Conservation (phyloP, 2,113 vertebrate species). For the Gadus macrocephalus region DNA sequence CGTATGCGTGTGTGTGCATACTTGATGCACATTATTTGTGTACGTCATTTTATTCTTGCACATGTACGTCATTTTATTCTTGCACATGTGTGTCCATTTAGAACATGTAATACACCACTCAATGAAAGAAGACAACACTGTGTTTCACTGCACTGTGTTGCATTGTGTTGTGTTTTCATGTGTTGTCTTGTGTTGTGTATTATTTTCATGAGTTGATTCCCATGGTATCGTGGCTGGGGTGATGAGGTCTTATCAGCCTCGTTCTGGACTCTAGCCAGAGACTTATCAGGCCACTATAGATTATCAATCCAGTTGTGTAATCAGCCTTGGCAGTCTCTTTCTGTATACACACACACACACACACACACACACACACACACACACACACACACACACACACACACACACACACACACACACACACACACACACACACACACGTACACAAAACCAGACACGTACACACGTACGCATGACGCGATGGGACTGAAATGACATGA, state of each 20-base stretch:
- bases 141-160: no score
- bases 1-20: conserved; percentile 9
- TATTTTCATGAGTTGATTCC: conserved; percentile 10
- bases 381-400: no score
- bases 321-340: conserved; percentile 36
- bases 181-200: not conserved
- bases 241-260: conserved; percentile 31
- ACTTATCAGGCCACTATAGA: conserved; percentile 56
- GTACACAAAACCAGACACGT: no score
- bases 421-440: no score
- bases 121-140: no score
- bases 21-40: not conserved
- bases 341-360: conserved; percentile 1
- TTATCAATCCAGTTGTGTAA: conserved; percentile 52
- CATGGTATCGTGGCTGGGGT: conserved; percentile 8
- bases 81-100: not conserved
- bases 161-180: no score
- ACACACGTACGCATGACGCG: conserved; percentile 9
- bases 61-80: not conserved
- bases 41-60: not conserved
- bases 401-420: no score
- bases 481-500: not conserved
- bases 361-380: no score
- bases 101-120: not conserved
- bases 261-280: conserved; percentile 45